A percentile compares a stretch with the other conserved stretches of the same genome.
These are phyloP conservation scores for Coreoperca whiteheadi DNA, from an alignment of 2,113 vertebrate species.

Conservation along the genomic window DNA sequence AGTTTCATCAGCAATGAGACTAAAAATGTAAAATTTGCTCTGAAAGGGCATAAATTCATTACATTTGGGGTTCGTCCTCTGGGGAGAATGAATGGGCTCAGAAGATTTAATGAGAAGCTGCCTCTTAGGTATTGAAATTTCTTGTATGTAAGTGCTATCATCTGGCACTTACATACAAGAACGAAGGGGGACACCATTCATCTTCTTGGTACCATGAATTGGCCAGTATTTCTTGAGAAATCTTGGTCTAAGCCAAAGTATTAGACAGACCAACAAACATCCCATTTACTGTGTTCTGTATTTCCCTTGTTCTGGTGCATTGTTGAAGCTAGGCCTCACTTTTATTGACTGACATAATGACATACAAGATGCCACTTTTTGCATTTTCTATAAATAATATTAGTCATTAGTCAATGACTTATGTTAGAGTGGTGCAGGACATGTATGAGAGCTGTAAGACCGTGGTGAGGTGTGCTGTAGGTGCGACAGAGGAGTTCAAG, in stretches of 20 bases:
- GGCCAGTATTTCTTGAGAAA: too few relatives aligned
- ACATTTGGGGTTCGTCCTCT: background rate
- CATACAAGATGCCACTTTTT: background rate
- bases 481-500: too few relatives aligned
- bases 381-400: background rate
- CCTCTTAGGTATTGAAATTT: background rate
- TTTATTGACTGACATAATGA: background rate
- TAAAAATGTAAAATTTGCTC: background rate
- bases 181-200: too few relatives aligned
- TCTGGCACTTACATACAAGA: too few relatives aligned
- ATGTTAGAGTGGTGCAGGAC: too few relatives aligned
- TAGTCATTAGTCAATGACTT: too few relatives aligned
- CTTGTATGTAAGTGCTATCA: too few relatives aligned
- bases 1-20: background rate
- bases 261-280: too few relatives aligned
- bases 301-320: background rate
- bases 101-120: background rate
- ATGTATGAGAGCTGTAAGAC: too few relatives aligned
- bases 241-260: too few relatives aligned
- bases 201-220: background rate
- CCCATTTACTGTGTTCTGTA: too few relatives aligned
- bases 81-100: background rate
- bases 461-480: too few relatives aligned
- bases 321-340: background rate
- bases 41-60: background rate